Conservation (phyloP, 2,113 vertebrate genomes). For the Leuciscus idus region DNA sequence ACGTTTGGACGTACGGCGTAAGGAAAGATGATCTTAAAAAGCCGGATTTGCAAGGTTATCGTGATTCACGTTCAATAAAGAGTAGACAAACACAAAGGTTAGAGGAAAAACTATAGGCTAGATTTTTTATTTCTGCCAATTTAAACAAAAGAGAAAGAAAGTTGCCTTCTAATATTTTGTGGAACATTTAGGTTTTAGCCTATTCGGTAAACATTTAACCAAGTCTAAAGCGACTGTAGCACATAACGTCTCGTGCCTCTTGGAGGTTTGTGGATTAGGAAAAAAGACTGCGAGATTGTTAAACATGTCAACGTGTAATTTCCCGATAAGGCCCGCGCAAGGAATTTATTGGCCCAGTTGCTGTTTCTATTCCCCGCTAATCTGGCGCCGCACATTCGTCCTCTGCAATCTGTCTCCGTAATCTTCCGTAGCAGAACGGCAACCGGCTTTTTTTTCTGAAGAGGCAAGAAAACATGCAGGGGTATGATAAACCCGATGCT, state of each 20-base stretch:
- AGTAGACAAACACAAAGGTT: background rate
- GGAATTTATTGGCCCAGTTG: constrained; percentile 97
- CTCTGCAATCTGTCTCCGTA: constrained; percentile 98
- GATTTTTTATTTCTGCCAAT: background rate
- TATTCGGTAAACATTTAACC: constrained; percentile 46
- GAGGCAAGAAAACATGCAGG: constrained; percentile 92
- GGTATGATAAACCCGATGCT: constrained; percentile 97
- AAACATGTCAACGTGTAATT: constrained; percentile 92
- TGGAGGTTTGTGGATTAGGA: constrained; percentile 90
- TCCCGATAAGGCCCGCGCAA: constrained; percentile 94
- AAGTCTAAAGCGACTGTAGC: constrained; percentile 59
- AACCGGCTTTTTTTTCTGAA: constrained; percentile 92
- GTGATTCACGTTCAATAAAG: background rate
- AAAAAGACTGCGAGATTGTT: constrained; percentile 94
- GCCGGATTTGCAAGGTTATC: background rate
- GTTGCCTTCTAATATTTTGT: background rate
- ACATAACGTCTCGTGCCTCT: constrained; percentile 85
- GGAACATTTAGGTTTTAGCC: background rate
- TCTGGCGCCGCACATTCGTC: constrained; percentile 95
- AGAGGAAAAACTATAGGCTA: background rate
- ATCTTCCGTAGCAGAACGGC: constrained; percentile 95
- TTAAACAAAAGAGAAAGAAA: background rate
- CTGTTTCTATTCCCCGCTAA: constrained; percentile 97
- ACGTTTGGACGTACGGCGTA: background rate
- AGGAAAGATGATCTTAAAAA: background rate